These are phyloP conservation scores for Graphium colonna DNA, from an alignment of 2,888 invertebrate genomes.

Conservation along the genomic window DNA sequence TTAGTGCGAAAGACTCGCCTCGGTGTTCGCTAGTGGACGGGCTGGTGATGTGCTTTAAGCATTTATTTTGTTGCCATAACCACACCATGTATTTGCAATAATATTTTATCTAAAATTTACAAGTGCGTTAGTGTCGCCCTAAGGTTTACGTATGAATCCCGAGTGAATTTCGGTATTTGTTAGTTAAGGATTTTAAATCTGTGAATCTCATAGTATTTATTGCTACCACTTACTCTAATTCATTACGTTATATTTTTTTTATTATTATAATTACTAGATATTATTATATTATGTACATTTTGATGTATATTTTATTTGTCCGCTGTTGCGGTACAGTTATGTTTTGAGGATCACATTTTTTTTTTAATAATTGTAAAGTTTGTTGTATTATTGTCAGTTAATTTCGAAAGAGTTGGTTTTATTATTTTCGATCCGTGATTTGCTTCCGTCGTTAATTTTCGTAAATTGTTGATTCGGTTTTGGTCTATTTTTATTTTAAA, in stretches of 20 bases:
- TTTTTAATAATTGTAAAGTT: constrained; percentile 69
- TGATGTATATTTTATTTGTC: constrained; percentile 79
- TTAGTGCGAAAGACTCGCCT: constrained; percentile 74
- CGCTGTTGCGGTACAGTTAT: constrained; percentile 68
- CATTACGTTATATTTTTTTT: constrained; percentile 74
- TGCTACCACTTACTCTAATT: constrained; percentile 76
- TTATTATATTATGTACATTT: constrained; percentile 79
- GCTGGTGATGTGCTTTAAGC: constrained; percentile 80
- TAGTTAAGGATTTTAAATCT: constrained; percentile 79
- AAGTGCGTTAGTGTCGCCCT: constrained; percentile 72
- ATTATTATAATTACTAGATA: constrained; percentile 74
- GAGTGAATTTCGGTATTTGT: constrained; percentile 75
- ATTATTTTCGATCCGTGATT: constrained; percentile 59
- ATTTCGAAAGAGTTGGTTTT: constrained; percentile 59
- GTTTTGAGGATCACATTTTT: constrained; percentile 71
- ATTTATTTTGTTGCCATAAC: constrained; percentile 81
- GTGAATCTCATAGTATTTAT: constrained; percentile 81
- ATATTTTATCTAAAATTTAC: constrained; percentile 78
- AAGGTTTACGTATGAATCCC: constrained; percentile 66
- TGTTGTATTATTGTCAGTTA: constrained; percentile 71
- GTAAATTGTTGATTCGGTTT: constrained; percentile 58
- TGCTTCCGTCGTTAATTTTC: constrained; percentile 54
- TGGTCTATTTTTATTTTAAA: constrained; percentile 45
- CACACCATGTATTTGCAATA: constrained; percentile 79
- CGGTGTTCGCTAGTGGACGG: constrained; percentile 70